Evolutionary conservation across 2,113 vertebrate genomes (phyloP).

Genomic region (Pluvialis apricaria): DNA sequence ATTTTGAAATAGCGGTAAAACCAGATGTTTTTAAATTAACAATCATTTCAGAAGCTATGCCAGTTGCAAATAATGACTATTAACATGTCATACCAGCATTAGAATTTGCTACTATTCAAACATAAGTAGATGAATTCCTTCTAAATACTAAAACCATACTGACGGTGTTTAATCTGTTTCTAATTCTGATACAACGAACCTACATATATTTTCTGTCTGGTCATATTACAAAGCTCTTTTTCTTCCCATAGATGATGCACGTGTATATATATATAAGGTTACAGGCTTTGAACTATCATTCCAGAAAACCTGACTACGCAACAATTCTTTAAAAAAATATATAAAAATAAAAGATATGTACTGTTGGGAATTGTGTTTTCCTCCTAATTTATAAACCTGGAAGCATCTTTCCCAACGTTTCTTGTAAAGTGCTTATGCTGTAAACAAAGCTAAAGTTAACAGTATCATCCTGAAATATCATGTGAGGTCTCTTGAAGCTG

Average conservation of each 20-base stretch:
- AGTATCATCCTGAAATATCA: background rate
- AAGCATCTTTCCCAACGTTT: background rate
- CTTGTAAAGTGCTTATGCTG: background rate
- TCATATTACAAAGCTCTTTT: background rate
- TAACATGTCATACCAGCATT: background rate
- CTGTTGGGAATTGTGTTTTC: background rate
- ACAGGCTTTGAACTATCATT: background rate
- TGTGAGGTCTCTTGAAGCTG: background rate
- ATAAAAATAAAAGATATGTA: background rate
- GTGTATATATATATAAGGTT: slow-evolving; percentile 16
- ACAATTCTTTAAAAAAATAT: background rate
- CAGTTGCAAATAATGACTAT: slow-evolving; percentile 58
- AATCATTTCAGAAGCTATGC: slow-evolving; percentile 3
- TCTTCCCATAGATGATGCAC: slow-evolving; percentile 9
- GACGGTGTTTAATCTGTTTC: background rate
- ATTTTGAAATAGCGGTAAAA: slow-evolving; percentile 10
- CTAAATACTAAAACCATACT: slow-evolving; percentile 15
- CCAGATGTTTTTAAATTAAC: background rate
- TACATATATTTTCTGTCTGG: slow-evolving; percentile 9
- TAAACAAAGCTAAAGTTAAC: background rate
- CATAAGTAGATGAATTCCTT: background rate
- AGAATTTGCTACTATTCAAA: slow-evolving; percentile 32
- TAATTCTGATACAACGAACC: slow-evolving; percentile 3
- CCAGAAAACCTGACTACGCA: slow-evolving; percentile 25
- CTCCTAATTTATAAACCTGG: background rate